Base-by-base conservation (phyloP, 2,888 invertebrate species). In the Trilocha varians region DNA sequence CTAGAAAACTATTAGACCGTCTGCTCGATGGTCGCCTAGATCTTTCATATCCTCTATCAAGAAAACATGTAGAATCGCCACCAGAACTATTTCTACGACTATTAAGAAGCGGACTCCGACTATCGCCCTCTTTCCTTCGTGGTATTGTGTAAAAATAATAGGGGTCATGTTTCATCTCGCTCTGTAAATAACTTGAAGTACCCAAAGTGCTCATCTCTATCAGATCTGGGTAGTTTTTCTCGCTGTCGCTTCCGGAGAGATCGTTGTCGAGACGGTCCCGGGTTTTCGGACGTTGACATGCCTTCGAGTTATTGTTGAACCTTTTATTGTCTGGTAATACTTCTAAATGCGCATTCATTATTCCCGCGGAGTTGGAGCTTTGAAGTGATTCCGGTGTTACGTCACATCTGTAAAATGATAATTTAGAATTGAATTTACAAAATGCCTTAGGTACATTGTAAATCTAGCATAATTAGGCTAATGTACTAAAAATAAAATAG, bases 31-130 rank as follows among this genome's bases (percentile, higher is more conserved):
- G 53, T 63, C 66, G 67, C 42, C 62, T 60, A 32, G 68, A 67
- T 57, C 76, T 79, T 34, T 84, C 83, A 48, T 73, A 78, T 16
- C 62, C 56, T 52, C 69, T 71, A 44, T 83, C 84, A 36, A 74
- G 65, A 49, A 73, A 77, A 39, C 78, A 85, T 43, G 87, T 86
- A 25, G 89, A 90, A 59, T 91, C 91, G 1, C 90, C 91, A 15
- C 90, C 91, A 47, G 92, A 91, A 64, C 92, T 92, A 48, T 91
- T 91, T 57, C 91, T 90, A 49, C 91, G 87, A 65, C 91, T 92
- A 57, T 90, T 90, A 11, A 93, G 77, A 44, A 93, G 78, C 1
- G 93, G 93, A 42, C 92, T 91, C 56, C 93, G 91, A 57, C 93
- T 93, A 55, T 93, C 93, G 16, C 91, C 87, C 40, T 78, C 82